A percentile compares a stretch with the other conserved stretches of the same genome.
Conservation (phyloP, 2,888 invertebrate species). For the Scaptomyza caliginosa region DNA sequence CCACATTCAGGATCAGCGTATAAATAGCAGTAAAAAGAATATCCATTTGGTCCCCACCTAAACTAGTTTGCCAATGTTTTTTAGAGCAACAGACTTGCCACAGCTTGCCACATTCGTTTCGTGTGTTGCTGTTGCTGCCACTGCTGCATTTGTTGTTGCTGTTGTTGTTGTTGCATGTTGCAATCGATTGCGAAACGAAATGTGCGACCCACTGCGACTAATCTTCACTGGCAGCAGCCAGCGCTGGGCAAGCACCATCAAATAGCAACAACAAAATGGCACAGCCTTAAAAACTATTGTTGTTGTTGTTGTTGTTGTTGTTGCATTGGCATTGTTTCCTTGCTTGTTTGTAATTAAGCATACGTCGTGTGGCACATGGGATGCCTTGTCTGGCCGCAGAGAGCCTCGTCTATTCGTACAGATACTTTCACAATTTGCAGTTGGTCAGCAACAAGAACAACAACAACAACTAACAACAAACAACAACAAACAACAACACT, state of each 20-base stretch:
- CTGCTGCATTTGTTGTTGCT: constrained; percentile 35
- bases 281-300: constrained; percentile 32
- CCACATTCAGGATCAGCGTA: neutral
- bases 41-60: constrained; percentile 81
- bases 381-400: constrained; percentile 60
- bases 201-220: constrained; percentile 81
- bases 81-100: constrained; percentile 64
- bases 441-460: constrained; percentile 54
- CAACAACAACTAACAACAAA: constrained; percentile 27
- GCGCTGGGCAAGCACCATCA: constrained; percentile 55
- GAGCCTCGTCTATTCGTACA: constrained; percentile 48
- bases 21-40: constrained; percentile 76
- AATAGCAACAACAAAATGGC: constrained; percentile 11
- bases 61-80: constrained; percentile 81
- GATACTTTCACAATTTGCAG: constrained; percentile 78
- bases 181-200: constrained; percentile 81
- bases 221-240: constrained; percentile 65
- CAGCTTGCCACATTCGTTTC: constrained; percentile 72
- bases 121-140: constrained; percentile 53
- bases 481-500: constrained; percentile 32
- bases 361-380: constrained; percentile 80
- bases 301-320: constrained; percentile 26
- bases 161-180: constrained; percentile 71
- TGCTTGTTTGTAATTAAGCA: constrained; percentile 79
- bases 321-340: constrained; percentile 66